A percentile compares a stretch with the other conserved stretches of the same genome.
Conservation (phyloP, 2,888 invertebrate species). For the Salticus scenicus region DNA sequence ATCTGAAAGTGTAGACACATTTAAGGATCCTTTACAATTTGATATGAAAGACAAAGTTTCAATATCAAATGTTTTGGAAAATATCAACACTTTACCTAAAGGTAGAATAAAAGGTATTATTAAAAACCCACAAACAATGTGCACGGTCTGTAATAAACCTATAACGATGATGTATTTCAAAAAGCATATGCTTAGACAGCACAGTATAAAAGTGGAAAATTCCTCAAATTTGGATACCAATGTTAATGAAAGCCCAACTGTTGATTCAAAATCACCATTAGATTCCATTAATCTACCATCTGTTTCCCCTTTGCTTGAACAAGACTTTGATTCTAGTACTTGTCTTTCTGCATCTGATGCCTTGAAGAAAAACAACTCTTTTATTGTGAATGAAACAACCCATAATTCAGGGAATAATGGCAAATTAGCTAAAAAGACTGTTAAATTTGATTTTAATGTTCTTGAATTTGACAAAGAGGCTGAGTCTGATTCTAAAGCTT, state of each 20-base stretch:
- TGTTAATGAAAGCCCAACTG: neutral
- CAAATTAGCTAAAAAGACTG: neutral
- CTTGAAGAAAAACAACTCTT: constrained; percentile 1
- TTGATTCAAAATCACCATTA: too few relatives aligned
- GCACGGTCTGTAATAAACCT: constrained; percentile 31
- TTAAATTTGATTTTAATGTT: neutral
- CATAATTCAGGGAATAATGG: neutral
- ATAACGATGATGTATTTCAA: constrained; percentile 31
- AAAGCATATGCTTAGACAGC: constrained; percentile 21
- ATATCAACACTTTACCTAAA: neutral
- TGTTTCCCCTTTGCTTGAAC: constrained; percentile 15
- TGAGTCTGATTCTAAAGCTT: neutral
- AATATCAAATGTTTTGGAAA: too few relatives aligned
- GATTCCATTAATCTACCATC: too few relatives aligned
- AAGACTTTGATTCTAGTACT: constrained; percentile 39
- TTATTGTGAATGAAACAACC: neutral
- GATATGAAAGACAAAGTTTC: too few relatives aligned
- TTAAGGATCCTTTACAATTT: too few relatives aligned
- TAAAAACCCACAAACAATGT: neutral
- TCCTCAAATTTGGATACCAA: neutral
- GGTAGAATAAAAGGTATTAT: neutral
- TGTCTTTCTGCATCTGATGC: constrained; percentile 46
- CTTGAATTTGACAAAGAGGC: neutral
- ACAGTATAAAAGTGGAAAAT: neutral
- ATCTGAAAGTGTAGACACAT: too few relatives aligned